Base-by-base conservation (phyloP, 2,888 invertebrate species). In the Lissonota sp. region DNA sequence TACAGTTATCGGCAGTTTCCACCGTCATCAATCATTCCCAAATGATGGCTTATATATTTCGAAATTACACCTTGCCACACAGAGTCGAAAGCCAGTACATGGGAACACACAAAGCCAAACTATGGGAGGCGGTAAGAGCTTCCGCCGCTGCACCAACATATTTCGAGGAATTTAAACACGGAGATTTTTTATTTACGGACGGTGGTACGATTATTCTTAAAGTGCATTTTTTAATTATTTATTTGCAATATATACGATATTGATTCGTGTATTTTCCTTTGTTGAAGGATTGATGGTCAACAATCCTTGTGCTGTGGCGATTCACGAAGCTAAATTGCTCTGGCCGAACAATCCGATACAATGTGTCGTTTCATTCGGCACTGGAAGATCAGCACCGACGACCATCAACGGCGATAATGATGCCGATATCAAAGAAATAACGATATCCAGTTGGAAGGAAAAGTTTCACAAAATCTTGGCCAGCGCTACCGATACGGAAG, bases 111-210 rank as follows among this genome's bases (percentile, higher is more conserved):
- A 94, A 95, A 80, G 95, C 96, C 84, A 93, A 93, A 84, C 93
- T 97, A 76, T 98, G 97, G 97, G 96, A 97, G 93, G 96, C 97
- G 10, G 96, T 97, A 39, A 93, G 98, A 84, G 98, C 98, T 0
- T 97, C 97, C 0, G 97, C 98, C 57, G 98, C 98, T 58, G 98
- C 98, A 5, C 98, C 98, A 2, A 97, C 97, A 0, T 98, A 98
- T 93, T 98, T 98, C 93, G 95, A 96, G 89, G 98, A 97, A 92
- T 96, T 95, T 89, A 94, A 94, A 84, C 93, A 96, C 16, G 95
- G 95, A 74, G 95, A 95, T 7, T 94, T 94, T 86, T 92, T 97
- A 93, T 89, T 92, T 93, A 86, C 95, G 93, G 94, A 95, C 93
- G 95, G 95, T 94, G 93, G 95, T 94, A 70, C 3, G 12, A 63